Evolutionary conservation across 64 coral and sea anemone genomes (phyloP).

Genomic region (Exaiptasia diaphana): DNA sequence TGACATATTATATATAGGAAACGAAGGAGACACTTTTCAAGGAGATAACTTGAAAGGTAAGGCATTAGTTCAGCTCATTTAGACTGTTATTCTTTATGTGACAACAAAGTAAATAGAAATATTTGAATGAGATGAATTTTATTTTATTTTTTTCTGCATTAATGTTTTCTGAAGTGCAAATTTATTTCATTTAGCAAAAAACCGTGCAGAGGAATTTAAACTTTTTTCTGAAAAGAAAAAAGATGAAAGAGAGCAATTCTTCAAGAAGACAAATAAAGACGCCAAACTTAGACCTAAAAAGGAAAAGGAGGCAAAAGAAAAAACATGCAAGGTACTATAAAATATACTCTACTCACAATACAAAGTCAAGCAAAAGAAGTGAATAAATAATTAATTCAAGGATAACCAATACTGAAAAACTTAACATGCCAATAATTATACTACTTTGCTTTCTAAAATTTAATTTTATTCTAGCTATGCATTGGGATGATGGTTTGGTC

Average conservation of each 20-base stretch:
- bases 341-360: background rate
- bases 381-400: background rate
- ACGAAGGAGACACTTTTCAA: background rate
- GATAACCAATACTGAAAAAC: background rate
- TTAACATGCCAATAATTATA: background rate
- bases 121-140: background rate
- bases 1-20: background rate
- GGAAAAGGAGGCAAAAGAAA: background rate
- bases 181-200: no score
- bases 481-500: background rate
- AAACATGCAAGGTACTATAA: background rate
- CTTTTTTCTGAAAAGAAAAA: background rate
- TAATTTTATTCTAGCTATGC: background rate
- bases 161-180: no score
- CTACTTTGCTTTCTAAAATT: background rate
- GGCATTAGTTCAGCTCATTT: background rate
- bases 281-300: background rate
- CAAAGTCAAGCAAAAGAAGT: background rate
- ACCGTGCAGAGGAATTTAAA: background rate
- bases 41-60: background rate
- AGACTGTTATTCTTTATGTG: background rate
- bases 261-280: background rate
- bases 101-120: no score
- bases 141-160: background rate
- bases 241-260: background rate